A percentile compares a stretch with the other conserved stretches of the same genome.
phyloP scores from a whole-genome alignment of 2,888 invertebrate genomes.

The Cremastinae sp. region DNA sequence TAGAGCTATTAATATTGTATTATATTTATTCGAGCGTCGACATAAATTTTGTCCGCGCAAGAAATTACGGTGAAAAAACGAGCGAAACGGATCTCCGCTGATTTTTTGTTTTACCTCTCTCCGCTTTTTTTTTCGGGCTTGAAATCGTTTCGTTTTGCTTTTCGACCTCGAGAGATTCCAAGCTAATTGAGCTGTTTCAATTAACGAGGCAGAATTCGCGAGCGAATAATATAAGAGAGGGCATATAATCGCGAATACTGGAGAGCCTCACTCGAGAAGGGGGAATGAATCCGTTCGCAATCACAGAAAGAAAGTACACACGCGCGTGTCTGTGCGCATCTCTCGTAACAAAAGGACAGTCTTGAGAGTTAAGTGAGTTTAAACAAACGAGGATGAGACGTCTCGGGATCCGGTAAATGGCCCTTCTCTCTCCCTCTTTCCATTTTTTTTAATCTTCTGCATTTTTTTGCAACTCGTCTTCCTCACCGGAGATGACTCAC shows the following conservation, averaged over 20 bases:
- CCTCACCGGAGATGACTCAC: conserved; percentile 57
- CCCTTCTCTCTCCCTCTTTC: conserved; percentile 35
- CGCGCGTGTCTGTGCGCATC: conserved; percentile 31
- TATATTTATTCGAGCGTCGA: neutral
- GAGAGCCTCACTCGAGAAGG: conserved; percentile 13
- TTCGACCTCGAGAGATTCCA: conserved; percentile 23
- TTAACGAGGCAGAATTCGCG: too few relatives aligned
- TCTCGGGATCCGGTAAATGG: conserved; percentile 60
- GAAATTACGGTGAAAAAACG: conserved; percentile 4
- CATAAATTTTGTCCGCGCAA: conserved; percentile 4
- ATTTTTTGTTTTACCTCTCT: too few relatives aligned
- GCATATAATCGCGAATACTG: neutral
- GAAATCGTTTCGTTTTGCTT: conserved; percentile 28
- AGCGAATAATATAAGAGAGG: neutral
- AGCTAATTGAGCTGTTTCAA: conserved; percentile 16
- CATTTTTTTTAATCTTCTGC: conserved; percentile 28
- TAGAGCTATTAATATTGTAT: conserved; percentile 3
- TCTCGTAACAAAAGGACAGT: conserved; percentile 29
- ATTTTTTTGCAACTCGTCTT: conserved; percentile 51
- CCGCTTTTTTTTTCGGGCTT: conserved; percentile 29
- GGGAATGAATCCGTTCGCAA: conserved; percentile 8
- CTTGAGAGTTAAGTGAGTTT: conserved; percentile 66
- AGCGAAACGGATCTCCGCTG: conserved; percentile 1
- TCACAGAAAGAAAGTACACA: conserved; percentile 51
- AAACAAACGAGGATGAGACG: conserved; percentile 63